Base-by-base conservation (phyloP, 2,113 vertebrate genomes). In the Paradoxurus hermaphroditus region DNA sequence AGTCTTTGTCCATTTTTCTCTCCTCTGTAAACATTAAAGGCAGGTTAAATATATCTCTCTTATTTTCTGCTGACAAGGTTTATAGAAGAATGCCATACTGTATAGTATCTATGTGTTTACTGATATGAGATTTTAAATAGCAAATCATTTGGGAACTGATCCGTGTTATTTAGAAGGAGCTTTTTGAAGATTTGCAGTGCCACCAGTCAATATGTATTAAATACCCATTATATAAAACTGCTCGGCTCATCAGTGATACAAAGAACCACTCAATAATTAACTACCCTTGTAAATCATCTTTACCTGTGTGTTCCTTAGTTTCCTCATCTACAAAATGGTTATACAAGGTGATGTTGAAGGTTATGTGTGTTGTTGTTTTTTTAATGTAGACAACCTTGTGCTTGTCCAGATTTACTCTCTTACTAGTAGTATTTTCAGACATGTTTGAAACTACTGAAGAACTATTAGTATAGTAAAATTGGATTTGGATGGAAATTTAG, bases 401-500 rank as follows among this genome's bases (percentile, higher is more conserved):
- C 39, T 16, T 53, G 23, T 67, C 36, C 21, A 5, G 65, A 56
- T 29, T 75, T 84, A 41, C 2, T 39, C 18, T 70, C 78, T 86
- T 86, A 91, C 21, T 86, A 49, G 79, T 39, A 31, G 90, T 15
- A 95, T 86, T 91, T 91, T 91, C 73, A 91, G 25, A 86, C 79
- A 49, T 62, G 19, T 46, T 95, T 68, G 72, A 84, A 83, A 86
- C 27, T 78, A 12, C 49, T 95, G 34, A 86, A 78, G 23, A 90
- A 91, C 23, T 79, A 27, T 41, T 68, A 67, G 5, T 53, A 10
- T 49, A 67, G 41, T 85, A 62, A 49, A 59, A 95, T 86, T 59
- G 53, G 25, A 70, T 86, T 79, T 95, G 41, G 12, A 23, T 39
- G 15, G 72, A 86, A 95, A 41, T 86, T 68, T 63, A 70, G 59